Conservation (phyloP, 2,113 vertebrate species). For the Nerophis lumbriciformis region DNA sequence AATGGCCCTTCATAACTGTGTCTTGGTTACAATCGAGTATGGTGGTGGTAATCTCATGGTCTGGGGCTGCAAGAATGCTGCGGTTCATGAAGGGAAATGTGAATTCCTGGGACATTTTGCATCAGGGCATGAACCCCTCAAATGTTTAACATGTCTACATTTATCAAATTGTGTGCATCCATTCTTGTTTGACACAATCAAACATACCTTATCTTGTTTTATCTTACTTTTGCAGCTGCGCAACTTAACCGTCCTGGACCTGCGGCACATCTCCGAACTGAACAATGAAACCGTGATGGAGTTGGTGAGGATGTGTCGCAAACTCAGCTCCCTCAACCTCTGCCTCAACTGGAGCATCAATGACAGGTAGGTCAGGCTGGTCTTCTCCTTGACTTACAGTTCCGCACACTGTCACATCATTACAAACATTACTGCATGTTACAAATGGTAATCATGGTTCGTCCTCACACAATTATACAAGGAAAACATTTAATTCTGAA, state of each 20-base stretch:
- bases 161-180: no score
- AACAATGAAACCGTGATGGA: constrained; percentile 99
- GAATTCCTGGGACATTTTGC: no score
- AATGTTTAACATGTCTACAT: no score
- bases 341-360: constrained; percentile 99
- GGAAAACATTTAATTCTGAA: background rate
- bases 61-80: no score
- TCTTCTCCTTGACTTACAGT: background rate
- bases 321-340: constrained; percentile 94
- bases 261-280: constrained; percentile 96
- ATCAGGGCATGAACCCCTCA: no score
- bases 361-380: constrained; percentile 78
- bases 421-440: background rate
- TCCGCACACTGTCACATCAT: background rate
- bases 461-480: no score
- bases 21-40: background rate
- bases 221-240: constrained; percentile 73
- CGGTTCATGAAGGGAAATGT: no score
- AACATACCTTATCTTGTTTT: background rate
- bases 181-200: no score
- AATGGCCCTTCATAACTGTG: background rate
- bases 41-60: no score
- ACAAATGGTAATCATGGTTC: background rate
- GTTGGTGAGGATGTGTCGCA: constrained; percentile 93
- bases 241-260: constrained; percentile 89